Evolutionary conservation across 2,888 invertebrate genomes (phyloP).

Genomic region (Oasisia sp.): DNA sequence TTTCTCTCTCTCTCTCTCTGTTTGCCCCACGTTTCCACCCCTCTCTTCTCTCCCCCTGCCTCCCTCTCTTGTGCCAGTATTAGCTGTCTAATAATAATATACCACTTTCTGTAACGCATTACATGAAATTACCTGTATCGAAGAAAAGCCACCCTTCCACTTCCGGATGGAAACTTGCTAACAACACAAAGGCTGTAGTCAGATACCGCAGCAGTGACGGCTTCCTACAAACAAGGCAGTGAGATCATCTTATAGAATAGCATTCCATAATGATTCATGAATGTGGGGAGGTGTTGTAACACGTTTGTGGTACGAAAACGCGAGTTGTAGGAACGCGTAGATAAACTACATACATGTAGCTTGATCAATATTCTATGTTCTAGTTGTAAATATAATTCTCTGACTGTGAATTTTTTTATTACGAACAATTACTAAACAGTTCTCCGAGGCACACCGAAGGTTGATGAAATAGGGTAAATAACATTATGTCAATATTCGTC

Average conservation of each 20-base stretch:
- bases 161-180: not conserved
- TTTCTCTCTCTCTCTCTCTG: too few species aligned
- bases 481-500: too few species aligned
- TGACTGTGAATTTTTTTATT: too few species aligned
- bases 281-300: not conserved
- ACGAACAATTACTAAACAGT: too few species aligned
- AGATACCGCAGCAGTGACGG: not conserved
- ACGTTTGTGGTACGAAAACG: not conserved
- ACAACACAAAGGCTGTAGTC: not conserved
- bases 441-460: too few species aligned
- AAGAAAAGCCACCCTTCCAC: not conserved
- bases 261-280: not conserved
- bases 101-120: not conserved
- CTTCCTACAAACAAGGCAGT: not conserved
- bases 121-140: not conserved
- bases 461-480: too few species aligned
- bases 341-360: too few species aligned
- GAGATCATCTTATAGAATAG: not conserved
- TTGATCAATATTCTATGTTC: too few species aligned
- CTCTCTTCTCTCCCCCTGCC: too few species aligned
- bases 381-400: too few species aligned
- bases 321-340: too few species aligned
- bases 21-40: too few species aligned
- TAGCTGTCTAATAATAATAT: not conserved
- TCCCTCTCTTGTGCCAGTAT: not conserved